Evolutionary conservation across 2,113 vertebrate species (phyloP).

Genomic region (Astur gentilis): DNA sequence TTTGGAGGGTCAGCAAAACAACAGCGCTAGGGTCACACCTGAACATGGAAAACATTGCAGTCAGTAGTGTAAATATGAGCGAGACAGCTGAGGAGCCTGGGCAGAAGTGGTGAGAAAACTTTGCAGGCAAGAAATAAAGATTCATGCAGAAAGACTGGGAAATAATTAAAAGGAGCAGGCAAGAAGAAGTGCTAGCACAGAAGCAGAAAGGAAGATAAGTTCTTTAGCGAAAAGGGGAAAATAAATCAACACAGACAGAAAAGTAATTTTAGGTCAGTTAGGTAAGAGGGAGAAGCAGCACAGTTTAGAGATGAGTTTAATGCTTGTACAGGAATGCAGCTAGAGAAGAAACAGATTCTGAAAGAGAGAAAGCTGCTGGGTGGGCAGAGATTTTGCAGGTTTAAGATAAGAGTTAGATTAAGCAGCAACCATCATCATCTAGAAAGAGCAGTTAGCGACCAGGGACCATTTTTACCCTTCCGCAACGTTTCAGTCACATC

Average conservation of each 20-base stretch:
- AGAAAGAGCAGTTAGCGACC: neutral
- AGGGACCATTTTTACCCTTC: neutral
- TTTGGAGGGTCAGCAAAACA: neutral
- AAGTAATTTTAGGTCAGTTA: constrained; percentile 38
- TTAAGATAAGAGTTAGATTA: constrained; percentile 41
- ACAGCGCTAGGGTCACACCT: neutral
- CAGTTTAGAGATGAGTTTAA: neutral
- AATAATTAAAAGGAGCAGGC: constrained; percentile 20
- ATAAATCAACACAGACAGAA: constrained; percentile 48
- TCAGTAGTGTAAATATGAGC: neutral
- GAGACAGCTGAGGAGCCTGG: neutral
- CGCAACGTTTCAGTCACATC: neutral
- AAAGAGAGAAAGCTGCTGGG: neutral
- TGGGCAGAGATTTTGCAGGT: neutral
- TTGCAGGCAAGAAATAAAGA: neutral
- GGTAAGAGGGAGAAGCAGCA: neutral
- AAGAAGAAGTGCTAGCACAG: neutral
- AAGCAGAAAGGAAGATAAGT: constrained; percentile 47
- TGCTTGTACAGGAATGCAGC: neutral
- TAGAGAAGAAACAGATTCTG: neutral
- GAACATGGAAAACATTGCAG: neutral
- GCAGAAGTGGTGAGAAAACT: neutral
- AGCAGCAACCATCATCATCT: neutral
- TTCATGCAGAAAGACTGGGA: neutral
- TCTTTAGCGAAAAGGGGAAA: constrained; percentile 23